A percentile compares a stretch with the other conserved stretches of the same genome.
These are phyloP conservation scores for Heliconius hortense DNA, from an alignment of 2,888 invertebrate genomes.

Conservation along the genomic window DNA sequence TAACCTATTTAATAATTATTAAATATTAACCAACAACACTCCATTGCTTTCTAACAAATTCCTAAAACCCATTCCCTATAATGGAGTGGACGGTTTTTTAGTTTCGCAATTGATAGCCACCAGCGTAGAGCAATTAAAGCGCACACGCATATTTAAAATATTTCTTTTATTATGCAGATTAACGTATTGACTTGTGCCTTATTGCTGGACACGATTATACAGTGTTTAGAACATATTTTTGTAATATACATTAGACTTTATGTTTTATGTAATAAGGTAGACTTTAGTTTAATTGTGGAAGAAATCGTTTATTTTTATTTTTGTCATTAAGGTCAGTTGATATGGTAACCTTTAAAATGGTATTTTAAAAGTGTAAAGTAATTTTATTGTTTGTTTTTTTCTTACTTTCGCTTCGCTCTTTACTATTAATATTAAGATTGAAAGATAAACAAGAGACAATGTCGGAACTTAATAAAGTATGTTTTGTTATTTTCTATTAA, in stretches of 20 bases:
- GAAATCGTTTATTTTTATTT: constrained; percentile 23
- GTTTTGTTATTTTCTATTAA: too few relatives aligned
- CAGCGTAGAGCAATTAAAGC: constrained; percentile 74
- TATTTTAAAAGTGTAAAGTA: constrained; percentile 16
- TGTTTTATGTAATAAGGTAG: not conserved
- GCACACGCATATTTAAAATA: constrained; percentile 71
- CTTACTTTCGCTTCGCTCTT: too few relatives aligned
- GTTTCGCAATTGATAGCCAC: constrained; percentile 76
- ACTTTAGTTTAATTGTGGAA: constrained; percentile 9
- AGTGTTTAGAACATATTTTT: not conserved
- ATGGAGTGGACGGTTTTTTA: constrained; percentile 77
- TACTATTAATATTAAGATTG: too few relatives aligned
- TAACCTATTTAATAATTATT: not conserved
- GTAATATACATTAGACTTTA: constrained; percentile 8
- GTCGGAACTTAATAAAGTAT: too few relatives aligned
- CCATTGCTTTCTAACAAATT: constrained; percentile 54
- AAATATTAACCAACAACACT: constrained; percentile 42
- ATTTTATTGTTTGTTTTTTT: not conserved
- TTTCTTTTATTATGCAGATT: constrained; percentile 78
- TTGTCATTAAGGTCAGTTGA: constrained; percentile 30
- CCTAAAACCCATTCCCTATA: constrained; percentile 64
- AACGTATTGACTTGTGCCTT: constrained; percentile 70
- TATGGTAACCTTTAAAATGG: constrained; percentile 5
- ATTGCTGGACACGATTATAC: constrained; percentile 44
- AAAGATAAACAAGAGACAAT: too few relatives aligned